A percentile compares a stretch with the other conserved stretches of the same genome.
These are phyloP conservation scores for Caenorhabditis sulstoni DNA, from an alignment of 2,888 invertebrate species.

Conservation along the genomic window DNA sequence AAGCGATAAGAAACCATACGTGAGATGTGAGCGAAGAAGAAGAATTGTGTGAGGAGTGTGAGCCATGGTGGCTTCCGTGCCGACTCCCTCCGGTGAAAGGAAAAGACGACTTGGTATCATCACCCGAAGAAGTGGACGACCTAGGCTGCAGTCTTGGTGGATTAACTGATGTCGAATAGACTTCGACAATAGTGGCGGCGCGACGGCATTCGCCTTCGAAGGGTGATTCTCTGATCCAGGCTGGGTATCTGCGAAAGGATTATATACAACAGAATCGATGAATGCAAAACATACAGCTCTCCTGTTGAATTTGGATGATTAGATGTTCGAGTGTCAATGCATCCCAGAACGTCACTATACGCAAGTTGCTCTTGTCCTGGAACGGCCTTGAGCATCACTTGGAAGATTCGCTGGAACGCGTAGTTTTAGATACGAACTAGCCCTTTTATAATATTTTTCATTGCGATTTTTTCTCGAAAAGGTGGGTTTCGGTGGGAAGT, in stretches of 20 bases:
- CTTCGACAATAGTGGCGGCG: slow-evolving; percentile 34
- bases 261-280: too few species aligned
- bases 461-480: too few species aligned
- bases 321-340: slow-evolving; percentile 11
- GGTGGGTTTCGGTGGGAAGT: too few species aligned
- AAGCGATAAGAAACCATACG: neutral
- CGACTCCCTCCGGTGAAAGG: neutral
- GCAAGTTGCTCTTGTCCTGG: slow-evolving; percentile 13
- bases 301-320: slow-evolving; percentile 1
- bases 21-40: neutral
- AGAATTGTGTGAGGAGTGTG: neutral
- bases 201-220: slow-evolving; percentile 9
- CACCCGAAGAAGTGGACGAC: neutral
- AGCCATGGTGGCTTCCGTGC: neutral
- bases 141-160: neutral
- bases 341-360: neutral
- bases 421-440: too few species aligned
- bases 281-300: neutral
- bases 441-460: too few species aligned
- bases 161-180: slow-evolving; percentile 12
- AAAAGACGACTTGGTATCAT: too few species aligned
- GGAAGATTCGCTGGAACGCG: slow-evolving; percentile 37
- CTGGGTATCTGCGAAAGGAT: slow-evolving; percentile 8
- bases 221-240: slow-evolving; percentile 42
- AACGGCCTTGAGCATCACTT: slow-evolving; percentile 5